Percentiles rank a stretch among this genome's conserved stretches.
These are phyloP conservation scores for Ferdinandea cuprea DNA, from an alignment of 2,888 invertebrate species.

Conservation along the genomic window DNA sequence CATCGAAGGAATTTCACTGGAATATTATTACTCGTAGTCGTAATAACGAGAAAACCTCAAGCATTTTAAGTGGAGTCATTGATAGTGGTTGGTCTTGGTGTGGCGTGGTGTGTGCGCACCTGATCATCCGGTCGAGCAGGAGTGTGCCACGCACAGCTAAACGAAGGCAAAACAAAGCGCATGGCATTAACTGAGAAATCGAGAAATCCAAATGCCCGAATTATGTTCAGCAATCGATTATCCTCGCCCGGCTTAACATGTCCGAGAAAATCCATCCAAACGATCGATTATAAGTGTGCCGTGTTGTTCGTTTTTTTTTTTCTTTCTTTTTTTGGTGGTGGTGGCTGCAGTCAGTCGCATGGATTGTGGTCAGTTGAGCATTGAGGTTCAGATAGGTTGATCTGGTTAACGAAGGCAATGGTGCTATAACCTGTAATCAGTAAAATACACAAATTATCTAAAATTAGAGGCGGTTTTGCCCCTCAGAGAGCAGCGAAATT, in stretches of 20 bases:
- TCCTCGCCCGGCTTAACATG: slow-evolving; percentile 67
- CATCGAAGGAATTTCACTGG: slow-evolving; percentile 39
- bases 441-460: slow-evolving; percentile 64
- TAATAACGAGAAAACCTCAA: slow-evolving; percentile 16
- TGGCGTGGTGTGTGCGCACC: too few species aligned
- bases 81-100: slow-evolving; percentile 9
- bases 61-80: slow-evolving; percentile 52
- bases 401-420: neutral
- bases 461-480: slow-evolving; percentile 47
- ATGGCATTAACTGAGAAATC: slow-evolving; percentile 19
- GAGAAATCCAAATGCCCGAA: slow-evolving; percentile 62
- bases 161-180: slow-evolving; percentile 2
- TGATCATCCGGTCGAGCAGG: slow-evolving; percentile 8
- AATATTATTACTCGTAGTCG: slow-evolving; percentile 7
- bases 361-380: slow-evolving; percentile 1
- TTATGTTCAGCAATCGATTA: slow-evolving; percentile 66
- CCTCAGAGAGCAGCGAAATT: too few species aligned
- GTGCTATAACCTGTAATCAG: slow-evolving; percentile 58
- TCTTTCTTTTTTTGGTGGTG: slow-evolving; percentile 2
- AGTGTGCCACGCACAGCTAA: slow-evolving; percentile 43
- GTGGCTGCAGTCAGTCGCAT: neutral
- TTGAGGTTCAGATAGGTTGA: neutral
- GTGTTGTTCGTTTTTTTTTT: slow-evolving; percentile 3
- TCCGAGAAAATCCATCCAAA: slow-evolving; percentile 55
- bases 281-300: slow-evolving; percentile 55